Conservation (phyloP, 2,888 invertebrate species). For the Lasioglossum malachurum region DNA sequence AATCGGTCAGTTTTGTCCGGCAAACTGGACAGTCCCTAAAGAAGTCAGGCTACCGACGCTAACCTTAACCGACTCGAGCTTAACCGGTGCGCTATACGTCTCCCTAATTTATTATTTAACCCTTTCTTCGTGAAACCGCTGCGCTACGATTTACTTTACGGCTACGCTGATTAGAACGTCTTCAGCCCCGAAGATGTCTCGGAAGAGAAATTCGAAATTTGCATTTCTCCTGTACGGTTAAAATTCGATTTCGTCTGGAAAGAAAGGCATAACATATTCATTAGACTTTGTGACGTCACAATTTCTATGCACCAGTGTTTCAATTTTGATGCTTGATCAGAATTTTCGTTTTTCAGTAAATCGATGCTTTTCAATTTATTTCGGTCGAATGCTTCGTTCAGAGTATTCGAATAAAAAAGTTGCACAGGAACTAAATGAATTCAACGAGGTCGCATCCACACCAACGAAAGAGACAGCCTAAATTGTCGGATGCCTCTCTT, state of each 20-base stretch:
- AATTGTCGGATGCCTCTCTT: background rate
- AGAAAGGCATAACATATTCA: no score
- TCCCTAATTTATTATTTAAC: background rate
- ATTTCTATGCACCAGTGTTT: no score
- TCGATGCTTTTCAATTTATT: no score
- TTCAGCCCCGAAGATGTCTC: background rate
- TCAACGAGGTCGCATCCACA: background rate
- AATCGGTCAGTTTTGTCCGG: conserved; percentile 38
- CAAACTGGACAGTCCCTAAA: conserved; percentile 16
- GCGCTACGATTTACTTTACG: background rate
- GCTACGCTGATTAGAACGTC: background rate
- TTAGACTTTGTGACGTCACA: no score
- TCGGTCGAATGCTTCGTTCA: no score
- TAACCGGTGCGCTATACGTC: background rate
- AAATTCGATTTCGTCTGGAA: no score
- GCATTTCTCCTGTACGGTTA: no score
- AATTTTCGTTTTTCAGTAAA: no score
- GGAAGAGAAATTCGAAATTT: background rate
- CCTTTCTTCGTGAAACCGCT: background rate
- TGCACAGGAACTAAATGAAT: background rate
- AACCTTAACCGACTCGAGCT: background rate
- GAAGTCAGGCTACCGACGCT: conserved; percentile 1
- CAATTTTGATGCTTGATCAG: no score
- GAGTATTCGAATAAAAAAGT: no score
- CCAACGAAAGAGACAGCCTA: background rate